Percentiles rank a stretch among this genome's conserved stretches.
Evolutionary conservation across 2,113 vertebrate species (phyloP).

Genomic region (Macaca nemestrina): DNA sequence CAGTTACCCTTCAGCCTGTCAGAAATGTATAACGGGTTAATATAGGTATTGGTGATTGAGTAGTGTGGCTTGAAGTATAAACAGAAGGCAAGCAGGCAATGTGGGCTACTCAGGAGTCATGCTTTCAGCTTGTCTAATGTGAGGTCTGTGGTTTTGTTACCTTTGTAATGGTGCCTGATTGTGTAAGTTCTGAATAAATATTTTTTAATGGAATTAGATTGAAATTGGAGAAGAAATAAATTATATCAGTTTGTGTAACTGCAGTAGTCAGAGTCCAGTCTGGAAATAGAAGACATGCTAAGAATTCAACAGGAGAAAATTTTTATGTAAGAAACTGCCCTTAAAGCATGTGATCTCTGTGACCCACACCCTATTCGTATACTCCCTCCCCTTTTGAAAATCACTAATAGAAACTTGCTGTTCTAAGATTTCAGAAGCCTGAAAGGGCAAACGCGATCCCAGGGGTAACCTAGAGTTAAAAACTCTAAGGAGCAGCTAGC

Average conservation of each 20-base stretch:
- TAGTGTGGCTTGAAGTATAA: not conserved
- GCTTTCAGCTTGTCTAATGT: not conserved
- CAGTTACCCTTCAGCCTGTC: not conserved
- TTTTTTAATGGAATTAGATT: not conserved
- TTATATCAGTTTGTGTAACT: not conserved
- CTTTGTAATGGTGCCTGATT: not conserved
- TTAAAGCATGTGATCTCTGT: too few relatives aligned
- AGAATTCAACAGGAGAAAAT: not conserved
- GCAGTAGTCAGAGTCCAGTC: not conserved
- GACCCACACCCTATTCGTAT: too few relatives aligned
- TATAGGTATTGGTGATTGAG: not conserved
- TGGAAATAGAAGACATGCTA: not conserved
- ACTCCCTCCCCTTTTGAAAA: too few relatives aligned
- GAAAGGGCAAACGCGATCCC: not conserved
- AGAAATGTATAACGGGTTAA: not conserved
- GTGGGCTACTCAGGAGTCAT: accelerated
- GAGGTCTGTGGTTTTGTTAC: not conserved
- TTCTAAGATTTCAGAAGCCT: not conserved
- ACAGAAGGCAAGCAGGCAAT: accelerated
- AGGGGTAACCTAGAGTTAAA: not conserved
- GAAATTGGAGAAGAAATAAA: not conserved
- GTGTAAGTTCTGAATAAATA: not conserved
- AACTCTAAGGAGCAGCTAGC: not conserved
- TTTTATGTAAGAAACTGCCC: not conserved
- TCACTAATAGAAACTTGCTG: too few relatives aligned